Conservation (phyloP, 2,113 vertebrate genomes). For the Etheostoma spectabile region DNA sequence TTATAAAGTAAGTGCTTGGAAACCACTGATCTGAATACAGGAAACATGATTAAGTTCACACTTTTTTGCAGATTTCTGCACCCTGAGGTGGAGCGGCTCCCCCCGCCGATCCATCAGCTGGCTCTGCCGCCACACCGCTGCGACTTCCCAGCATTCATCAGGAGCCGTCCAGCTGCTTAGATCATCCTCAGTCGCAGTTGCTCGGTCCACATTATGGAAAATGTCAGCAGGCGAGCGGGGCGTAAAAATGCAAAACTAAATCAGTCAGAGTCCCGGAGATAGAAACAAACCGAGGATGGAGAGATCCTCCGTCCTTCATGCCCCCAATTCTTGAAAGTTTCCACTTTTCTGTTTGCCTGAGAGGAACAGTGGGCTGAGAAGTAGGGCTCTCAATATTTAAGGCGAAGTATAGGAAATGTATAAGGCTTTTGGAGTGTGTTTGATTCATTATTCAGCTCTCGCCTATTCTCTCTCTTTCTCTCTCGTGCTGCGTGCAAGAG, state of each 20-base stretch:
- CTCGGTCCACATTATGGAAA: slow-evolving; percentile 54
- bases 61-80: slow-evolving; percentile 10
- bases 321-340: slow-evolving; percentile 34
- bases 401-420: slow-evolving; percentile 70
- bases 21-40: neutral
- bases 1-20: neutral
- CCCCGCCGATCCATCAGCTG: slow-evolving; percentile 22
- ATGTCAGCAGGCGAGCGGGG: slow-evolving; percentile 43
- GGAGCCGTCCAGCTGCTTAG: slow-evolving; percentile 49
- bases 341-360: slow-evolving; percentile 36
- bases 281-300: slow-evolving; percentile 27
- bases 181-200: slow-evolving; percentile 30
- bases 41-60: slow-evolving; percentile 26
- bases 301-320: slow-evolving; percentile 24
- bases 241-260: slow-evolving; percentile 41
- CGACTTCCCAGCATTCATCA: slow-evolving; percentile 57
- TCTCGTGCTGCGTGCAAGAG: slow-evolving; percentile 63
- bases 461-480: slow-evolving; percentile 58
- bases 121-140: neutral
- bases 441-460: slow-evolving; percentile 82
- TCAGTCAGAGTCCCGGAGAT: slow-evolving; percentile 27
- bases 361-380: slow-evolving; percentile 37
- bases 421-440: slow-evolving; percentile 61
- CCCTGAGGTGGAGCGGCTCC: neutral
- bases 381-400: slow-evolving; percentile 74